Evolutionary conservation across 1,140 invertebrate species (phyloP), one percentile per base, ranked within the genome.

Genomic region (Polypedilum pembai): DNA sequence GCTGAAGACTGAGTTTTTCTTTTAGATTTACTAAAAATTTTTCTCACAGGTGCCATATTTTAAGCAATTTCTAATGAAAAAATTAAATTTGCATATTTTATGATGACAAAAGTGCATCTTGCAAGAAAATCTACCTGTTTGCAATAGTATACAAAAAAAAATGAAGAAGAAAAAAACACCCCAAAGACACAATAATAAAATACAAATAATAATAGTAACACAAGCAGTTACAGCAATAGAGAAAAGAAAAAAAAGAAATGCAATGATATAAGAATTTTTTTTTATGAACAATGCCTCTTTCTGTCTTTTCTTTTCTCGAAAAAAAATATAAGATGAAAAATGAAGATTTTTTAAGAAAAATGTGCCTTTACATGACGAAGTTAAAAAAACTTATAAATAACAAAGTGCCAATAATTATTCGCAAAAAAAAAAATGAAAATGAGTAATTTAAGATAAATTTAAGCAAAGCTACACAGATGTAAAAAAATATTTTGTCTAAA

Each of bases 21-120:
- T 66, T 18, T 66, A 66, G 2, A 18, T 17, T 17, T 8, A 66
- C 18, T 18, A 17, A 17, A 65, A 65, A 8, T 18, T 66, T 66
- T 8, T 66, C 65, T 66, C 65, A 66, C 65, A 66, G 65, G 65
- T 66, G 65, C 65, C 65, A 66, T 66, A 66, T 56, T 56, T 17
- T 56, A 12, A 33, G 5, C 1, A 5, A 33, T 33, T 33, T 33
- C n/a, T 56, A 12, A 56, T 15, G 45, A 3, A 17, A 56, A 56
- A 15, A 12, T 56, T 2, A 15, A 56, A 56, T 56, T 56, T 56
- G 45, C 45, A 56, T 56, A 56, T 56, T 56, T 56, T 56, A 56
- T 56, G 45, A 33, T 33, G 24, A 56, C 45, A 12, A 17, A 56
- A 56, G n/a, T 56, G 45, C 45, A 56, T 17, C 45, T 33, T 33